A percentile compares a stretch with the other conserved stretches of the same genome.
phyloP scores from a whole-genome alignment of 2,797 vertebrate genomes.

The Sebastiscus albofasciatus region DNA sequence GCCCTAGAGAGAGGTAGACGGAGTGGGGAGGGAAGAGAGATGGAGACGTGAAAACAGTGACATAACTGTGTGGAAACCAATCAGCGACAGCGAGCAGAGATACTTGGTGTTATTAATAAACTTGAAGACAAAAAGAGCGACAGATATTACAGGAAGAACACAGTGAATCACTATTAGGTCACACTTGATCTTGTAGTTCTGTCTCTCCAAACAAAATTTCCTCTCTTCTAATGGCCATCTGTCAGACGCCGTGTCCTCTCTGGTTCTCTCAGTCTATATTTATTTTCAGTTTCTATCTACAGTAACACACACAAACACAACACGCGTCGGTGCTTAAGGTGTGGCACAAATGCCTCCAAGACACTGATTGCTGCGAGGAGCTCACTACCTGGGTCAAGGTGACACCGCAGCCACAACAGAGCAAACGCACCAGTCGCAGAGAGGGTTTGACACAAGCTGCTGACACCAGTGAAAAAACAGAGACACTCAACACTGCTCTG shows the following conservation, averaged over 20 bases:
- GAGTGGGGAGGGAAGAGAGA: background rate
- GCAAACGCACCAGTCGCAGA: slow-evolving; percentile 35
- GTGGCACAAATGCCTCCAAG: slow-evolving; percentile 48
- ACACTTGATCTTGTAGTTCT: slow-evolving; percentile 7
- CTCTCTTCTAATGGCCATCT: slow-evolving; percentile 25
- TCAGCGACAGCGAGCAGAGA: background rate
- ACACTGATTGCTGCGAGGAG: slow-evolving; percentile 45
- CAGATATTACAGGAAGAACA: slow-evolving; percentile 21
- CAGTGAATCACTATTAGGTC: background rate
- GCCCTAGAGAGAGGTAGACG: background rate
- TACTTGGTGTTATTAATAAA: slow-evolving; percentile 17
- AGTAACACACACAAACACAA: slow-evolving; percentile 12
- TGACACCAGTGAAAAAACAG: slow-evolving; percentile 34
- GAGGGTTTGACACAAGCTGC: slow-evolving; percentile 38
- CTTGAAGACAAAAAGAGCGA: slow-evolving; percentile 6
- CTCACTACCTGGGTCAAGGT: slow-evolving; percentile 62
- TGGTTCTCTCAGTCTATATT: background rate
- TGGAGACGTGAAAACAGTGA: background rate
- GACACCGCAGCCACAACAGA: slow-evolving; percentile 38
- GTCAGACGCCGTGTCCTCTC: slow-evolving; percentile 20
- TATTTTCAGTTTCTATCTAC: background rate
- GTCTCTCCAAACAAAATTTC: background rate
- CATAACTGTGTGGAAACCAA: background rate
- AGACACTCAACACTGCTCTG: slow-evolving; percentile 32
- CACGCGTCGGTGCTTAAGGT: slow-evolving; percentile 45